Conservation (phyloP, 2,888 invertebrate genomes). For the Andrena minutula region DNA sequence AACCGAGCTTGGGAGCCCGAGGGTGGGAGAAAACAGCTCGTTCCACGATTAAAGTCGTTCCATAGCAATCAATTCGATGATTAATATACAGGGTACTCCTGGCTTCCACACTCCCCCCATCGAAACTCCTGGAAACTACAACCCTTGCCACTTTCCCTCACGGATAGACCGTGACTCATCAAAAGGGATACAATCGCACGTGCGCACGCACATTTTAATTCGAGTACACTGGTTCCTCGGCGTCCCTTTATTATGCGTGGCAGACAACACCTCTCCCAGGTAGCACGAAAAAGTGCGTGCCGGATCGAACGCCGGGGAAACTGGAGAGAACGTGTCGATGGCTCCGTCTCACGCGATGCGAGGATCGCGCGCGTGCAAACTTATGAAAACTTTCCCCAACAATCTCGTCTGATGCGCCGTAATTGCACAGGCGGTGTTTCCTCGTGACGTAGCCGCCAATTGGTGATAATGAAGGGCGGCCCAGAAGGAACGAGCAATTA, state of each 20-base stretch:
- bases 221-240: not conserved
- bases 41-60: conserved; percentile 38
- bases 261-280: conserved; percentile 25
- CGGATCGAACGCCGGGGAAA: conserved; percentile 6
- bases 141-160: conserved; percentile 45
- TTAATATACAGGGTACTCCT: conserved; percentile 32
- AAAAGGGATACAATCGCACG: conserved; percentile 46
- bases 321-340: conserved; percentile 50
- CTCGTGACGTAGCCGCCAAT: conserved; percentile 19
- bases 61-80: conserved; percentile 54
- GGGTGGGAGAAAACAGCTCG: conserved; percentile 3
- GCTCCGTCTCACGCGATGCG: conserved; percentile 47
- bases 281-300: conserved; percentile 43
- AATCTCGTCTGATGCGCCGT: conserved; percentile 42
- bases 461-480: not conserved
- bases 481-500: conserved; percentile 22
- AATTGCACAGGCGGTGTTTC: conserved; percentile 27
- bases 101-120: conserved; percentile 1
- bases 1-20: not conserved
- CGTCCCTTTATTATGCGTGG: conserved; percentile 37
- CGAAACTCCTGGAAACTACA: conserved; percentile 10
- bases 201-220: conserved; percentile 58
- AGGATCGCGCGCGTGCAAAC: conserved; percentile 11
- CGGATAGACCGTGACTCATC: conserved; percentile 50
- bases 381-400: conserved; percentile 53